Percentiles rank a stretch among this genome's conserved stretches.
Conservation (phyloP, 2,113 vertebrate species). For the Psephotus haematonotus region DNA sequence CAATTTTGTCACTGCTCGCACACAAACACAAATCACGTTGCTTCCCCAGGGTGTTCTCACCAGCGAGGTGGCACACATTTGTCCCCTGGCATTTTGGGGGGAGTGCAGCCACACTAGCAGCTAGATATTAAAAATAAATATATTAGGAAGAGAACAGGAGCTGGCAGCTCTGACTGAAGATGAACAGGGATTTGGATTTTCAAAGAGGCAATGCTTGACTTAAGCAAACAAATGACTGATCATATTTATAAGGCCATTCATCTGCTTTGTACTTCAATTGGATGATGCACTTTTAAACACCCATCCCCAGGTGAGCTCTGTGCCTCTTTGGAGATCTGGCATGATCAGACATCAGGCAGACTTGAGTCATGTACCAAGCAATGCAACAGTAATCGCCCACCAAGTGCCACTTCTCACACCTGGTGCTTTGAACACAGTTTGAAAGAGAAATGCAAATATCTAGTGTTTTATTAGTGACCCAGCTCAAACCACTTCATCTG, state of each 20-base stretch:
- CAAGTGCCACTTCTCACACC: rapidly evolving
- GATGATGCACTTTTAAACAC: neutral
- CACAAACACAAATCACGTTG: neutral
- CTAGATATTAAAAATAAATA: slow-evolving; percentile 26
- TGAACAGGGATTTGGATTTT: neutral
- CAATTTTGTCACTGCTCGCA: neutral
- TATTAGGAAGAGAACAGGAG: neutral
- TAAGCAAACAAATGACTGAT: neutral
- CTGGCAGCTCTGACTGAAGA: neutral
- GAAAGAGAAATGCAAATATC: slow-evolving; percentile 3
- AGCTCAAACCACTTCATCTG: neutral
- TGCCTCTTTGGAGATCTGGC: neutral
- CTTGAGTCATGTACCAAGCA: neutral
- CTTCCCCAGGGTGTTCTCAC: neutral
- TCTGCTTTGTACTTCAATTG: neutral
- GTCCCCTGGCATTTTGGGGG: neutral
- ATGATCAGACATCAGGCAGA: neutral
- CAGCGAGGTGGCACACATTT: neutral
- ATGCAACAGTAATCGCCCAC: neutral
- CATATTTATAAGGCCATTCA: neutral
- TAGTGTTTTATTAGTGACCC: neutral
- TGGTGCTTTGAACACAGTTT: neutral
- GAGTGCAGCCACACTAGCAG: neutral
- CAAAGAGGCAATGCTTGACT: neutral
- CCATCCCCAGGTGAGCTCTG: neutral